Conservation (phyloP, 2,797 vertebrate genomes). For the Geotrypetes seraphini region DNA sequence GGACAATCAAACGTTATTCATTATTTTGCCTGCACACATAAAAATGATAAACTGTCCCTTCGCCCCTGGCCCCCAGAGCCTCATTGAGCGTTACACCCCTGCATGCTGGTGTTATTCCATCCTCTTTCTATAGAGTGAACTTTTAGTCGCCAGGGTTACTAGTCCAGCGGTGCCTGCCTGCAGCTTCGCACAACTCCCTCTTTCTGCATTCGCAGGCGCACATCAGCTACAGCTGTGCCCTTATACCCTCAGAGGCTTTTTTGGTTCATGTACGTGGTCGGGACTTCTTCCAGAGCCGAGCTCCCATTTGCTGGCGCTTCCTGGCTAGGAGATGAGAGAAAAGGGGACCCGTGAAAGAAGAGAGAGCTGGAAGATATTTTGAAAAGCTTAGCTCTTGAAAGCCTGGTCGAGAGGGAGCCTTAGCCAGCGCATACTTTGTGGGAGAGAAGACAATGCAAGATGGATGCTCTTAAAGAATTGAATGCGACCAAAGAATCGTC, state of each 20-base stretch:
- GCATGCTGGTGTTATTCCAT: constrained; percentile 43
- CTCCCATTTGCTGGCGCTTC: neutral
- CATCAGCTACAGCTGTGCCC: neutral
- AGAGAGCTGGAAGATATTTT: neutral
- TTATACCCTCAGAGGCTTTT: neutral
- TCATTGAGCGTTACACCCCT: neutral
- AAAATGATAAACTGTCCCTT: constrained; percentile 3
- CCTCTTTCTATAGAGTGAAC: constrained; percentile 3
- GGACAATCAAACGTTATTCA: constrained; percentile 1
- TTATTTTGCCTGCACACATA: neutral
- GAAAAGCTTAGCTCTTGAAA: neutral
- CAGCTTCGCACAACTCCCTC: neutral
- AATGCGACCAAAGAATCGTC: constrained; percentile 47
- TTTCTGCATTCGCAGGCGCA: neutral
- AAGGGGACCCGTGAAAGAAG: neutral
- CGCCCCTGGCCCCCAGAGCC: neutral
- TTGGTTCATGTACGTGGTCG: neutral
- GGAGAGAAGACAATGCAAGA: constrained; percentile 40
- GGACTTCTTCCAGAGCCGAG: too few relatives aligned
- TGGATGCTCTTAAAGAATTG: constrained; percentile 57
- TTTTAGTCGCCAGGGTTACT: constrained; percentile 42
- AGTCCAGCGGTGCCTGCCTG: constrained; percentile 25
- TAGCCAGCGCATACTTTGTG: neutral
- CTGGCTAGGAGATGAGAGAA: neutral
- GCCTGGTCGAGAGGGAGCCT: neutral